Evolutionary conservation across 2,888 invertebrate genomes (phyloP).

Genomic region (Flabesymbios commensalis): DNA sequence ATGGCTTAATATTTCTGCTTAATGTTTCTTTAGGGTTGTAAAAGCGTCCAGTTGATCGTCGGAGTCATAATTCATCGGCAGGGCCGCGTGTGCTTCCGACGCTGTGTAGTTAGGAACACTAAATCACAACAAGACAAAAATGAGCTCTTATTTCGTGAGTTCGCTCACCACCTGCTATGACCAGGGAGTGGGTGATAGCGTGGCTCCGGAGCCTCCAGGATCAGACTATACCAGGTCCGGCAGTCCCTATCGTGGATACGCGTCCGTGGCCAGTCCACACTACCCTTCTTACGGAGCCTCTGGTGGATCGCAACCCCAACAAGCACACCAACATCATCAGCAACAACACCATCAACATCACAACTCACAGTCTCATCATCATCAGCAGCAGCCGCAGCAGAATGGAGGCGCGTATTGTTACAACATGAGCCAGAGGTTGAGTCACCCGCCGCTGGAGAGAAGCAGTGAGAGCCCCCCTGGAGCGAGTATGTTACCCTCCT

Average conservation of each 20-base stretch:
- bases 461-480: not conserved
- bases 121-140: constrained; percentile 1
- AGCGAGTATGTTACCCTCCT: not conserved
- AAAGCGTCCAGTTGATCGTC: constrained; percentile 23
- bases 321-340: too few relatives aligned
- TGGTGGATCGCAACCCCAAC: too few relatives aligned
- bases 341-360: not conserved
- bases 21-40: constrained; percentile 35
- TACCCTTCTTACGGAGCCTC: too few relatives aligned
- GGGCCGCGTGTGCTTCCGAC: not conserved
- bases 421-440: constrained; percentile 20
- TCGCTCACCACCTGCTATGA: constrained; percentile 25
- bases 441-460: constrained; percentile 16
- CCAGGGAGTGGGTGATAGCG: constrained; percentile 16
- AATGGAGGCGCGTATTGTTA: too few relatives aligned
- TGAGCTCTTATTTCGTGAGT: constrained; percentile 32
- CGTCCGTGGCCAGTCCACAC: constrained; percentile 6
- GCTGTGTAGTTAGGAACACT: not conserved
- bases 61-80: constrained; percentile 26
- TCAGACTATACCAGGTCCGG: constrained; percentile 18
- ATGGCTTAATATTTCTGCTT: too few relatives aligned
- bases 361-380: too few relatives aligned
- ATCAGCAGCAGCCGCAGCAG: too few relatives aligned
- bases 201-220: constrained; percentile 8
- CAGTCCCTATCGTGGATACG: constrained; percentile 10